Base-by-base conservation (phyloP, 2,888 invertebrate genomes). In the Meta bourneti region DNA sequence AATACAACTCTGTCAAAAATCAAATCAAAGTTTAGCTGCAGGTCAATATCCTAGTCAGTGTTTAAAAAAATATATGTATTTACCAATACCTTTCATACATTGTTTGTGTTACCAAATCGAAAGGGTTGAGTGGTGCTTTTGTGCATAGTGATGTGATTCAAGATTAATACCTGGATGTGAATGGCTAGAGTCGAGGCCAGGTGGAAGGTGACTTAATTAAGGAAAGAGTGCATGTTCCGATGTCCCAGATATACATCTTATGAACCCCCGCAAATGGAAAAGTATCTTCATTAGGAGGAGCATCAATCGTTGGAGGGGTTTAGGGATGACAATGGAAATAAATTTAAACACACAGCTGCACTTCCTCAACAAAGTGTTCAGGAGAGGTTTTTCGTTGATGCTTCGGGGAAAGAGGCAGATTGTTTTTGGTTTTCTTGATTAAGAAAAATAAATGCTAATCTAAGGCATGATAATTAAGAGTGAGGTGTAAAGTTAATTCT, bases 171-270 rank as follows among this genome's bases (percentile, higher is more conserved):
- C 54, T 34, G 79, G 49, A 54, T 20, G 54, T 54, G 61, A 79
- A 79, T 79, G 54, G 34, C 79, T 9, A 69, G 77, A 61, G 70
- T 70, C 9, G 54, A 19, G 75, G 74, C 54, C 74, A 72, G 54
- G 83, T 72, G 84, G 75, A 84, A 71, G 52, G 72, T 51, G 54
- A 52, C 70, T 83, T 84, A 84, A 84, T 84, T 84, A 84, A 84
- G 84, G 74, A 71, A 72, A 84, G 61, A 84, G 84, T 82, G 82
- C 51, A 19, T 72, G 48, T 82, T 52, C 82, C 52, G 82, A 71
- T 82, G 82, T 48, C 61, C 72, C 72, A 72, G 82, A 82, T 82
- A 82, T 19, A 16, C 51, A 20, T 70, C 72, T n/a, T 6, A 70
- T 16, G 48, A 20, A n/a, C 71, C 82, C 71, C 74, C 61, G 74